Evolutionary conservation across 2,113 vertebrate species (phyloP), one percentile per base, ranked within the genome.

Genomic region (Gavia stellata): DNA sequence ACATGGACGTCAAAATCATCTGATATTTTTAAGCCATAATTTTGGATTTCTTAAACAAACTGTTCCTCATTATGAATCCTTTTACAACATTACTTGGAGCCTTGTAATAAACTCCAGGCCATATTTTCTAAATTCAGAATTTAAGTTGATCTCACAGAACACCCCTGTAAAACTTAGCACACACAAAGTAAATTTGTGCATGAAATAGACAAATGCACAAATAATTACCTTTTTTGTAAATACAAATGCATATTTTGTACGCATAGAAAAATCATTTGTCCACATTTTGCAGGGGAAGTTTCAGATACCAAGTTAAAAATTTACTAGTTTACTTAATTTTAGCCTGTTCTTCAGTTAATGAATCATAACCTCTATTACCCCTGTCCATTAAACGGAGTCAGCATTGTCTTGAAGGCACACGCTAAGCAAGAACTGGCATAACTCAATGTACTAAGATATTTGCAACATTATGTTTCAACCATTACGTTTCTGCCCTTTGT

Each of bases 1-100:
- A 97, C 94, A 96, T 92, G 91, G 95, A 96, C 68, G 84, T 49
- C 8, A 65, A 96, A 97, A 62, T 96, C 10, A 81, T 92, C 36
- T 79, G 62, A 93, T 96, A 94, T 95, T 97, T 97, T 97, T 96
- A 92, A 74, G 40, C 42, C 65, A 36, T 40, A 91, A 72, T 91
- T 97, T 83, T 87, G 16, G 50, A 26, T 94, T 94, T 96, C 77
- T 96, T 92, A 88, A 95, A 91, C 71, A 89, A 97, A 71, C 34
- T 92, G 53, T 91, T 95, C 72, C 63, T 94, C 66, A 40, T 34
- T 56, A 61, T 9, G 3, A 84, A 36, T 81, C 52, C 91, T 92
- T 92, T 93, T 75, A 80, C 71, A 87, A 53, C 47, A n/a, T 66
- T 81, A 68, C 56, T 90, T 29, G 7, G 49, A 88, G 28, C 49